These are phyloP conservation scores for Paralichthys olivaceus DNA, from an alignment of 2,113 vertebrate species.

Conservation along the genomic window DNA sequence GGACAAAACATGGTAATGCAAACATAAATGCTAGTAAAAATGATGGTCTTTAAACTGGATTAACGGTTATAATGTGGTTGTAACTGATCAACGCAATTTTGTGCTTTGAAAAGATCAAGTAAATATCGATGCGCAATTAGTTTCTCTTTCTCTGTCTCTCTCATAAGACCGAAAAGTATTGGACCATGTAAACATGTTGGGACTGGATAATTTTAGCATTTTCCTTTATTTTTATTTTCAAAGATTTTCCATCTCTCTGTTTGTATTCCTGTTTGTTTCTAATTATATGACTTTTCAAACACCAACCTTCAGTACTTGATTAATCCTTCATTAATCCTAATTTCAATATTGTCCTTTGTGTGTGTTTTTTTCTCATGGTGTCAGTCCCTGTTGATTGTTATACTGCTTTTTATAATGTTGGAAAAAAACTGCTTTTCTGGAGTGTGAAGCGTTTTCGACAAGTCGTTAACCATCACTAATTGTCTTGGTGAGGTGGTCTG, in stretches of 20 bases:
- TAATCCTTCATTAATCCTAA: constrained; percentile 1
- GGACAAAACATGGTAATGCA: not conserved
- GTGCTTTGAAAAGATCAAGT: not conserved
- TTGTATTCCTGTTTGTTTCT: not conserved
- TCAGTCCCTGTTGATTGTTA: not conserved
- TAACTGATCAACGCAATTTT: not conserved
- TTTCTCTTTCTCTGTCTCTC: not conserved
- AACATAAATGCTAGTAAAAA: not conserved
- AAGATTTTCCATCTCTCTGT: not conserved
- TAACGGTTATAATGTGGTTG: not conserved
- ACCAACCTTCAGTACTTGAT: not conserved
- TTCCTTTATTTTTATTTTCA: constrained; percentile 1
- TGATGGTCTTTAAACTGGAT: not conserved
- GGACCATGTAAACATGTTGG: not conserved
- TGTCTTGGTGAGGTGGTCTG: constrained; percentile 4
- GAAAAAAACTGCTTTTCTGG: constrained; percentile 13
- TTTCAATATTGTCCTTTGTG: not conserved
- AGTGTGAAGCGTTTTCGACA: constrained; percentile 7
- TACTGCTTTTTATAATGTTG: constrained; percentile 7
- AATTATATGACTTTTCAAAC: not conserved
- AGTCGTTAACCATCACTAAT: constrained; percentile 40
- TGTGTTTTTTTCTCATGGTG: constrained; percentile 1
- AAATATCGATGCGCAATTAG: not conserved
- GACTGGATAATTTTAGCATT: not conserved
- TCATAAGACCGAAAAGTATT: not conserved